These are phyloP conservation scores for Seison nebaliae DNA, from an alignment of 1,140 invertebrate species.

Conservation along the genomic window DNA sequence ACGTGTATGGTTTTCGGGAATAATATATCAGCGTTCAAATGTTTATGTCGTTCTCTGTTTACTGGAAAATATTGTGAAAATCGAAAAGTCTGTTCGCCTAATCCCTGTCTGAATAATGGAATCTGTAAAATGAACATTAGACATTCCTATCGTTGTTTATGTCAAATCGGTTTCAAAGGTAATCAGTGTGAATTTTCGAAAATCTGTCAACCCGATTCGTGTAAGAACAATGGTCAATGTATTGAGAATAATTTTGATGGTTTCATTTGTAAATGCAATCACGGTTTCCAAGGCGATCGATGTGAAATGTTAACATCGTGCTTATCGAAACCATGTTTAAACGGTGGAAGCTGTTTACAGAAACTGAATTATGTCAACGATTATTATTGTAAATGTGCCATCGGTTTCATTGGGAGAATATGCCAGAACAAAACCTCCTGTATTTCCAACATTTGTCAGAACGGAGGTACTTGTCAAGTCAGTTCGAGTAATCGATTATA, in stretches of 20 bases:
- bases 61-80: constrained; percentile 9
- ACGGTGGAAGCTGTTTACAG: constrained; percentile 19
- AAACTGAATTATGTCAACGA: constrained; percentile 43
- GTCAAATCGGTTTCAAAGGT: constrained; percentile 16
- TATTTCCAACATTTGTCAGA: constrained; percentile 3
- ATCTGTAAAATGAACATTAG: constrained; percentile 33
- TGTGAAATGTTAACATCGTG: constrained; percentile 43
- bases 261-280: constrained; percentile 38
- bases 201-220: constrained; percentile 9
- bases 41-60: constrained; percentile 42
- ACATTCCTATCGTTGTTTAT: constrained; percentile 11
- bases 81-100: constrained; percentile 5
- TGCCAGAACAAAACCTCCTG: constrained; percentile 14
- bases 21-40: constrained; percentile 34
- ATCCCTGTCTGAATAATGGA: constrained; percentile 50
- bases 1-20: constrained; percentile 12
- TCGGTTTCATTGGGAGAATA: constrained; percentile 33
- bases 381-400: constrained; percentile 57
- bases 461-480: not conserved
- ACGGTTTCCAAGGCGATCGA: constrained; percentile 70
- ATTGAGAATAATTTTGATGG: not conserved
- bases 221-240: constrained; percentile 7
- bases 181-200: constrained; percentile 8
- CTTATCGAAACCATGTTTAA: constrained; percentile 7
- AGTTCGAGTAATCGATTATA: constrained; percentile 20